Conservation (phyloP, 2,888 invertebrate genomes). For the Hofmannophila pseudospretella region DNA sequence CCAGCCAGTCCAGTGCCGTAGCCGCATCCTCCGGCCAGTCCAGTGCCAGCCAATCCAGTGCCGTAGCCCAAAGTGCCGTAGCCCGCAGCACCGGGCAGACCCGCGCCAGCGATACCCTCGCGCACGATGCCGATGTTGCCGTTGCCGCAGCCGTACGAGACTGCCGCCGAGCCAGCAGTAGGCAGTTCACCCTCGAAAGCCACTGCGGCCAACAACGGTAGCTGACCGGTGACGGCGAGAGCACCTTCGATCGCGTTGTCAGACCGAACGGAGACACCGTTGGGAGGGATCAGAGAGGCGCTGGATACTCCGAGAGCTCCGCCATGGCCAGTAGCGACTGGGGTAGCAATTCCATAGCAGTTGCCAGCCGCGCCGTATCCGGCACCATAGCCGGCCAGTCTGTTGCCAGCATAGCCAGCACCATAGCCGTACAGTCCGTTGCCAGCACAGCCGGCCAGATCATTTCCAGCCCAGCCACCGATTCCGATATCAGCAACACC, state of each 20-base stretch:
- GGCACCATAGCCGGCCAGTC: background rate
- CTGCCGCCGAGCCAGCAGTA: slow-evolving; percentile 28
- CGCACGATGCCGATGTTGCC: slow-evolving; percentile 1
- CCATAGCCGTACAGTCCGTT: no score
- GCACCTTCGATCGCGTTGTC: slow-evolving; percentile 38
- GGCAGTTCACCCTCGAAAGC: slow-evolving; percentile 28
- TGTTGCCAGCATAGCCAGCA: no score
- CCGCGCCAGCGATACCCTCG: no score
- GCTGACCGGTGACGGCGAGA: slow-evolving; percentile 26
- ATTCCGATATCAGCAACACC: slow-evolving; percentile 1
- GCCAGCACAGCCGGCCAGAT: no score
- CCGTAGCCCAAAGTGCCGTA: no score
- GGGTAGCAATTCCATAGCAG: slow-evolving; percentile 20
- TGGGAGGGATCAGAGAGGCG: slow-evolving; percentile 29
- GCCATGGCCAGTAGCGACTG: slow-evolving; percentile 19
- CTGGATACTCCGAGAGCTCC: slow-evolving; percentile 27
- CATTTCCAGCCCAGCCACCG: no score
- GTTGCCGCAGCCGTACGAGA: slow-evolving; percentile 27
- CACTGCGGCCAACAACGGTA: slow-evolving; percentile 32
- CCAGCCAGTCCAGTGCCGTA: background rate
- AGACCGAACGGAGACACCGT: slow-evolving; percentile 34
- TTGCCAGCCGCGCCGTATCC: slow-evolving; percentile 8
- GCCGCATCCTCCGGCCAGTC: background rate
- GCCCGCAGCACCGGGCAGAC: no score
- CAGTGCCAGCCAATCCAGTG: background rate